Conservation (phyloP, 2,113 vertebrate species). For the Nerophis lumbriciformis region DNA sequence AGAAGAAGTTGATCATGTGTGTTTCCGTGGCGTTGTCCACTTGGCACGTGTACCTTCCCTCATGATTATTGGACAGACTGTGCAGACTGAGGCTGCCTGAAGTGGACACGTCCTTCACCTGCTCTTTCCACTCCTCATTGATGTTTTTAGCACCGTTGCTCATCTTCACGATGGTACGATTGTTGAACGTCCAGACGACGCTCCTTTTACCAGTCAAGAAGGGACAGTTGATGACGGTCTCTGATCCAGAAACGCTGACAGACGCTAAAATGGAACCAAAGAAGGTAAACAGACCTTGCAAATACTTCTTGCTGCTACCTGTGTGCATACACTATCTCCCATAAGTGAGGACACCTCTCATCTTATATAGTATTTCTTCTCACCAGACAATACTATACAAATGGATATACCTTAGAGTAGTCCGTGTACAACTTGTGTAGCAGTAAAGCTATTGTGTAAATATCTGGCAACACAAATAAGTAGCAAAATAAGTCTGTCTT, state of each 20-base stretch:
- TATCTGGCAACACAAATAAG: too few species aligned
- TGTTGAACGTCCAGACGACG: slow-evolving; percentile 32
- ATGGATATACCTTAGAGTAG: too few species aligned
- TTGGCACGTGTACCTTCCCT: slow-evolving; percentile 49
- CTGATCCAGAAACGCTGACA: fast-evolving
- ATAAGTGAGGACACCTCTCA: not conserved
- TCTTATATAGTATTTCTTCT: too few species aligned
- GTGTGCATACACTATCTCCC: not conserved
- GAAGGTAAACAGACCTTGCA: not conserved
- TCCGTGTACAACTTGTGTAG: too few species aligned
- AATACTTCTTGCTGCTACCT: not conserved
- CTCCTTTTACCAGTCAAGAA: not conserved
- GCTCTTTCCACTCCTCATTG: slow-evolving; percentile 1
- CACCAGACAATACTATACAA: too few species aligned
- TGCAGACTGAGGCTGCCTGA: slow-evolving; percentile 23
- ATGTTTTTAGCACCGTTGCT: too few species aligned
- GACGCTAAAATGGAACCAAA: slow-evolving; percentile 17
- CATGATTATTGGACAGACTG: not conserved
- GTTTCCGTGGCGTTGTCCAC: not conserved
- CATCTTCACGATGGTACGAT: not conserved
- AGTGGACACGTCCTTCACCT: slow-evolving; percentile 3
- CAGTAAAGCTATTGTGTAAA: too few species aligned
- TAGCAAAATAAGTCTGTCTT: too few species aligned
- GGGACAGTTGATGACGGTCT: slow-evolving; percentile 31
- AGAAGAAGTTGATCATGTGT: not conserved